phyloP scores from a whole-genome alignment of 2,888 invertebrate genomes.

The Fragum sueziense region DNA sequence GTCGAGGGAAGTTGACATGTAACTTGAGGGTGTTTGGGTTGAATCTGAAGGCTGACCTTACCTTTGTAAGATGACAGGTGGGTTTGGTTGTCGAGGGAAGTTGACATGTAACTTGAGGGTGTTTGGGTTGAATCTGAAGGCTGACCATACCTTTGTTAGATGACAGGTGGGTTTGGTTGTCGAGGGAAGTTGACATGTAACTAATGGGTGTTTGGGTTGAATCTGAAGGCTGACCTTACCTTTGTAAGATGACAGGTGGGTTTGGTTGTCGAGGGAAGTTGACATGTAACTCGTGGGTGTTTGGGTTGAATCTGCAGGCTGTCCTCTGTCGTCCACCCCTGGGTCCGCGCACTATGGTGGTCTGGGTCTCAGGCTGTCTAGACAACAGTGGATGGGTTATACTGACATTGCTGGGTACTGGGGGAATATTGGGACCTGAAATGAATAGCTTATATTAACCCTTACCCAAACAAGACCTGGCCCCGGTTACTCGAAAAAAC shows the following conservation, averaged over 20 bases:
- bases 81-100: constrained; percentile 84
- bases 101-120: constrained; percentile 81
- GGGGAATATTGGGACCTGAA: constrained; percentile 81
- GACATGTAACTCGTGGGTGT: constrained; percentile 79
- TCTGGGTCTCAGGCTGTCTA: constrained; percentile 79
- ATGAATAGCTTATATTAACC: too few relatives aligned
- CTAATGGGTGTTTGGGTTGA: too few relatives aligned
- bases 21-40: too few relatives aligned
- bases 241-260: constrained; percentile 88
- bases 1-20: too few relatives aligned
- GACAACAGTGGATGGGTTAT: constrained; percentile 84
- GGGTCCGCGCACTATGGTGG: constrained; percentile 83
- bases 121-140: constrained; percentile 76
- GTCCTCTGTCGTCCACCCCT: constrained; percentile 85
- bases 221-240: too few relatives aligned
- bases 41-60: too few relatives aligned
- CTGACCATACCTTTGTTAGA: too few relatives aligned
- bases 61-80: constrained; percentile 89
- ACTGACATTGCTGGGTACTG: constrained; percentile 85
- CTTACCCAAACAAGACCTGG: too few relatives aligned
- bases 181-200: too few relatives aligned
- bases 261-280: constrained; percentile 83
- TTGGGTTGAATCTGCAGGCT: constrained; percentile 77
- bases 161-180: too few relatives aligned
- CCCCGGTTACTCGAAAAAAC: too few relatives aligned